Conservation (phyloP, 2,797 vertebrate genomes). For the Eidolon dupreanum region DNA sequence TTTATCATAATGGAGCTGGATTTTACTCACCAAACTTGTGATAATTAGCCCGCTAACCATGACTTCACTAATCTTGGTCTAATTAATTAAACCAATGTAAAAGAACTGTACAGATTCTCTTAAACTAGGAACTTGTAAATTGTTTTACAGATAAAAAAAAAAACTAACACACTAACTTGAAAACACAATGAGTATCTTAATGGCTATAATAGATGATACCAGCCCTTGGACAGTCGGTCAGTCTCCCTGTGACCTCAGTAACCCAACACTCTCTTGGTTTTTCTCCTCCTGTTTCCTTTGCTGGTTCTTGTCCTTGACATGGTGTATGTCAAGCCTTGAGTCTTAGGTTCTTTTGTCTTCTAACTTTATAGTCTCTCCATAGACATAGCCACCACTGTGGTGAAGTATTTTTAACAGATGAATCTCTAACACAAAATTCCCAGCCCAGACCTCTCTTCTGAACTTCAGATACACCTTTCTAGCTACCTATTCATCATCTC, state of each 20-base stretch:
- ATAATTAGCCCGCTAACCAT: neutral
- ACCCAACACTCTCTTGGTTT: neutral
- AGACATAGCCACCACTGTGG: neutral
- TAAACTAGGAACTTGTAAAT: neutral
- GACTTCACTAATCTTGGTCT: conserved; percentile 38
- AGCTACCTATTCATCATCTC: neutral
- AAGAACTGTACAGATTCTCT: neutral
- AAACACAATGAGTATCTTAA: neutral
- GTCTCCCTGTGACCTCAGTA: neutral
- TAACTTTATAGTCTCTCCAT: neutral
- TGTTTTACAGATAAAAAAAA: neutral
- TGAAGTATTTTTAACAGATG: neutral
- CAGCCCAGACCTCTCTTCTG: neutral
- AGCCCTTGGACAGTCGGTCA: neutral
- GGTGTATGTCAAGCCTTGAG: neutral
- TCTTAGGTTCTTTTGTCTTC: neutral
- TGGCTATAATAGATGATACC: neutral
- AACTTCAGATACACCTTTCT: neutral
- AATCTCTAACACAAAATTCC: neutral
- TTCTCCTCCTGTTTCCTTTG: conserved; percentile 1
- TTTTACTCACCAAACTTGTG: neutral
- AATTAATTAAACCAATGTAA: conserved; percentile 5
- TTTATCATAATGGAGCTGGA: neutral
- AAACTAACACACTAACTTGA: neutral
- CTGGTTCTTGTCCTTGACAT: neutral